Conservation (phyloP, 2,797 vertebrate genomes). For the Momotus momota region DNA sequence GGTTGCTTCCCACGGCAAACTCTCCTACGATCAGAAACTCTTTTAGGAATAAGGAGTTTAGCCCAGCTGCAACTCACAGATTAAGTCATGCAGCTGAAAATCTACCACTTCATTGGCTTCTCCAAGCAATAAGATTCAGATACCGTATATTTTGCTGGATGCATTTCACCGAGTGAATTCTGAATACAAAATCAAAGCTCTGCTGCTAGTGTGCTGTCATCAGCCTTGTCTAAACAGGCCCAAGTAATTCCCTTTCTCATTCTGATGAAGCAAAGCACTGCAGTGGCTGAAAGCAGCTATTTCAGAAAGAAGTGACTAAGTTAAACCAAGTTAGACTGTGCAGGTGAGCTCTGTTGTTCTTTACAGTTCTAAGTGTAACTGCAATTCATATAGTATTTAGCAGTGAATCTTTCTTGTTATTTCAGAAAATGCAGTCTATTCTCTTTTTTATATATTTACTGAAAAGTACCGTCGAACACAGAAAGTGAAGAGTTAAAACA, state of each 20-base stretch:
- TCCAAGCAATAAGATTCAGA: slow-evolving; percentile 8
- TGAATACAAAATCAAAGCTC: slow-evolving; percentile 34
- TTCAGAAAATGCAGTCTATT: neutral
- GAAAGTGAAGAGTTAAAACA: slow-evolving; percentile 53
- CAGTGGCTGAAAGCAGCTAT: neutral
- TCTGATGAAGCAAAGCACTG: neutral
- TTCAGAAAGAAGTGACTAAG: neutral
- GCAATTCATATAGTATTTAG: neutral
- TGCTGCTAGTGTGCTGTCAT: neutral
- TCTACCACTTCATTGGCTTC: slow-evolving; percentile 16
- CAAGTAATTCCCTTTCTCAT: neutral
- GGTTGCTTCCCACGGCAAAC: neutral
- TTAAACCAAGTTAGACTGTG: neutral
- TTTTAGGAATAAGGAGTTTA: neutral
- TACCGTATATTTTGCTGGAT: neutral
- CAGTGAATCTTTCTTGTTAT: neutral
- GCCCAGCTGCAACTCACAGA: neutral
- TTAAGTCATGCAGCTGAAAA: neutral
- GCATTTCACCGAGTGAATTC: neutral
- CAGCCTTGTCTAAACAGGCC: slow-evolving; percentile 32
- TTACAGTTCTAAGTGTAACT: neutral
- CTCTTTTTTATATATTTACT: neutral
- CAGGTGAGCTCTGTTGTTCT: slow-evolving; percentile 8
- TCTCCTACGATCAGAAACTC: neutral
- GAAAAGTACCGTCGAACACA: neutral